Evolutionary conservation across 2,888 invertebrate species (phyloP), one percentile per base, ranked within the genome.

Genomic region (Cantharis rufa): DNA sequence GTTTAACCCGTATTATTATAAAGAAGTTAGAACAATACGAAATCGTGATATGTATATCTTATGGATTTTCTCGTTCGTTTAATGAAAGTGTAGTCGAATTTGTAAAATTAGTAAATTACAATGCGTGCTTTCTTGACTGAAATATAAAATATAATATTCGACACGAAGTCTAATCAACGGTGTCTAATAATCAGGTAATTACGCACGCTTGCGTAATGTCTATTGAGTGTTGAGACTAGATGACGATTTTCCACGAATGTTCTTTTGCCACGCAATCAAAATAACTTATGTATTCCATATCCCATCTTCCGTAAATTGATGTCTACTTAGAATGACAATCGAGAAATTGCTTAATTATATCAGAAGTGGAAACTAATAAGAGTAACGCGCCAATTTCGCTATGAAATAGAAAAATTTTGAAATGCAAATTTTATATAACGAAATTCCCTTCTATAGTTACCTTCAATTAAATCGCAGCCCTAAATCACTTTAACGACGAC

Each of bases 141-240:
- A 13, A 70, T 69, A 77, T 71, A 75, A 71, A 74, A 27, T n/a
- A 48, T 24, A 69, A 74, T 74, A 69, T 71, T 63, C 27, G 27
- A 77, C 77, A 75, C 74, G 77, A 77, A 77, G 70, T 62, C 69
- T 77, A 72, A 77, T 77, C 77, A 72, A 70, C 62, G 63, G 48
- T 71, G 74, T 77, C 77, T 74, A 77, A 77, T 77, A 77, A 77
- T 77, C 77, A 21, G 62, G 72, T 74, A 77, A 77, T 77, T 77
- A 75, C 77, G 74, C 71, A 69, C 77, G 74, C 77, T 71, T 71
- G 11, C 63, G 69, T 77, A 77, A 77, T 74, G 74, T 77, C 77
- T 77, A 69, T 73, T 70, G 73, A 73, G 73, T 68, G 70, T 75
- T 66, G 74, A 77, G 74, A 74, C 69, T 74, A 70, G 74, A 72